A percentile compares a stretch with the other conserved stretches of the same genome.
These are phyloP conservation scores for Pelobates fuscus DNA, from an alignment of 2,113 vertebrate genomes.

Conservation along the genomic window DNA sequence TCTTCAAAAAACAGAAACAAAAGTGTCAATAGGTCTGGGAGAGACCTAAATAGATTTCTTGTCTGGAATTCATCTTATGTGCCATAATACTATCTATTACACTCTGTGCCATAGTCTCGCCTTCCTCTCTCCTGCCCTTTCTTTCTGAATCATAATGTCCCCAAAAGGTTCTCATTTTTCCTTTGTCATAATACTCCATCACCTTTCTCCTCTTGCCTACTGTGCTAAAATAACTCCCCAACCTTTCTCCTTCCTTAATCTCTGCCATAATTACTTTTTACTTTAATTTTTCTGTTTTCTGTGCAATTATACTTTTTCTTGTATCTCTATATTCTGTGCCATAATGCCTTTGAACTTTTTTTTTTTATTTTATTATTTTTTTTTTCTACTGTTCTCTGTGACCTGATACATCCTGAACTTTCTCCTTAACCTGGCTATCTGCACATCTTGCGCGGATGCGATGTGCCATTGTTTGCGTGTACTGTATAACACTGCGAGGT, in stretches of 20 bases:
- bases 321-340: neutral
- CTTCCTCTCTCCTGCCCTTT: neutral
- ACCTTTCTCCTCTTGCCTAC: neutral
- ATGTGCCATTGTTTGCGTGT: neutral
- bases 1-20: too few relatives aligned
- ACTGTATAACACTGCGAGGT: neutral
- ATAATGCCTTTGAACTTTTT: neutral
- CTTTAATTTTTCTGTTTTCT: neutral
- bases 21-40: too few relatives aligned
- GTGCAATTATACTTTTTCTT: neutral
- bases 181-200: neutral
- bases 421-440: neutral
- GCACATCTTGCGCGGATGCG: neutral
- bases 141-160: neutral
- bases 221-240: too few relatives aligned
- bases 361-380: neutral
- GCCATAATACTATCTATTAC: too few relatives aligned
- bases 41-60: too few relatives aligned
- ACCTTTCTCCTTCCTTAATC: too few relatives aligned
- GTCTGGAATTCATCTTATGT: too few relatives aligned
- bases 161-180: neutral
- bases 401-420: neutral
- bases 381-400: neutral
- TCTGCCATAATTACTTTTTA: too few relatives aligned
- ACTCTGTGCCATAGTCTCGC: too few relatives aligned